Conservation (phyloP, 2,888 invertebrate species). For the Scrobipalpa atriplicella region DNA sequence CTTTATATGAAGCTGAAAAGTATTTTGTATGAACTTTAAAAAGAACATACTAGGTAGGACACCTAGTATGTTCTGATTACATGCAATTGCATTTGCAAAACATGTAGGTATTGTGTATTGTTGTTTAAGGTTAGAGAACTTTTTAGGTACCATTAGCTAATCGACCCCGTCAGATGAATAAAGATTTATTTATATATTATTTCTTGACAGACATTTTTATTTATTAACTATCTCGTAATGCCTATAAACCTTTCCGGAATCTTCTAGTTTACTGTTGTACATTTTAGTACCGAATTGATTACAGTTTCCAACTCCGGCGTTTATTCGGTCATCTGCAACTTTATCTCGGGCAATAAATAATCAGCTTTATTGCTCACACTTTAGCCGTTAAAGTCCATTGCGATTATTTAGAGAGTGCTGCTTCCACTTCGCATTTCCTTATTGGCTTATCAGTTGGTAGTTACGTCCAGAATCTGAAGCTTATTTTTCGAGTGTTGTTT, state of each 20-base stretch:
- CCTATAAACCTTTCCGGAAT: not conserved
- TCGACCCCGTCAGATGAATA: not conserved
- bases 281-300: slow-evolving; percentile 13
- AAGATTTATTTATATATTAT: not conserved
- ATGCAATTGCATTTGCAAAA: too few relatives aligned
- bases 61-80: too few relatives aligned
- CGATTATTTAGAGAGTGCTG: slow-evolving; percentile 16
- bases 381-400: slow-evolving; percentile 16
- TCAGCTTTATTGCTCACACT: slow-evolving; percentile 16
- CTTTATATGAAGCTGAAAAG: not conserved
- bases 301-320: slow-evolving; percentile 9
- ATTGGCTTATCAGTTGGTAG: slow-evolving; percentile 17
- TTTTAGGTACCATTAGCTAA: too few relatives aligned
- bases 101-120: too few relatives aligned
- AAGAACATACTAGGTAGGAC: too few relatives aligned
- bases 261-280: slow-evolving; percentile 2
- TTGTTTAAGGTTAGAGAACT: too few relatives aligned
- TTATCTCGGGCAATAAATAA: slow-evolving; percentile 19
- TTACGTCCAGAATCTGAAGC: slow-evolving; percentile 1
- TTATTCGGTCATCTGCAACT: slow-evolving; percentile 18
- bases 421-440: slow-evolving; percentile 17
- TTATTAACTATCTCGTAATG: not conserved
- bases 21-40: too few relatives aligned
- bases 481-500: not conserved
- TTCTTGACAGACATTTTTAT: not conserved